A percentile compares a stretch with the other conserved stretches of the same genome.
Conservation (phyloP, 2,797 vertebrate species). For the Sebastes hubbsi region DNA sequence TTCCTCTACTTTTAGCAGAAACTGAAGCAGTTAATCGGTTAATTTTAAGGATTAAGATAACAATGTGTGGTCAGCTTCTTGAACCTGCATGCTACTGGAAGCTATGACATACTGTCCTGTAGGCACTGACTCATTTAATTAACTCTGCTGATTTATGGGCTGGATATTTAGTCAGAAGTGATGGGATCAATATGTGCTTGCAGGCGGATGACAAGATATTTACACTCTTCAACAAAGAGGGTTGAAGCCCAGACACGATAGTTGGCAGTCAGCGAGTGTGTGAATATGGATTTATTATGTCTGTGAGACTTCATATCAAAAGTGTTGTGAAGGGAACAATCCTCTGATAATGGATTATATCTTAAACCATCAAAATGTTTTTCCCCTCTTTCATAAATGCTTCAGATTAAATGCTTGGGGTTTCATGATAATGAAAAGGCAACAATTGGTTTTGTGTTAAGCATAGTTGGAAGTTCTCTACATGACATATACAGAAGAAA, state of each 20-base stretch:
- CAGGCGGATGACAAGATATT: constrained; percentile 1
- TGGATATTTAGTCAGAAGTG: background rate
- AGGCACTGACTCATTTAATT: constrained; percentile 21
- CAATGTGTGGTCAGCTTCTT: constrained; percentile 21
- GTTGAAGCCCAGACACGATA: constrained; percentile 13
- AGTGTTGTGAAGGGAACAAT: constrained; percentile 11
- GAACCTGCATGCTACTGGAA: background rate
- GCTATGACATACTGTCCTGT: background rate
- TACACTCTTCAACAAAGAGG: background rate
- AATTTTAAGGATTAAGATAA: constrained; percentile 7
- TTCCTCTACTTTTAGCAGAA: no score
- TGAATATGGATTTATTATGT: constrained; percentile 9
- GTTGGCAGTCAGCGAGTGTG: constrained; percentile 1
- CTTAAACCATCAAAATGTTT: constrained; percentile 4
- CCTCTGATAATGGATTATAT: constrained; percentile 25
- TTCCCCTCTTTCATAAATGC: background rate
- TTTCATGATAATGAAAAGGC: constrained; percentile 35
- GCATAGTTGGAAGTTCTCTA: background rate
- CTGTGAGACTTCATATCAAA: constrained; percentile 16
- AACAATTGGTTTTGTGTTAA: constrained; percentile 9
- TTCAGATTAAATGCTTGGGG: background rate
- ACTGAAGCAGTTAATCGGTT: no score
- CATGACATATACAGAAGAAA: background rate
- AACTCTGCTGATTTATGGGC: constrained; percentile 40
- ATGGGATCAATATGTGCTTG: constrained; percentile 16